Conservation (phyloP, 1,140 invertebrate genomes). For the Notospermus geniculatus region DNA sequence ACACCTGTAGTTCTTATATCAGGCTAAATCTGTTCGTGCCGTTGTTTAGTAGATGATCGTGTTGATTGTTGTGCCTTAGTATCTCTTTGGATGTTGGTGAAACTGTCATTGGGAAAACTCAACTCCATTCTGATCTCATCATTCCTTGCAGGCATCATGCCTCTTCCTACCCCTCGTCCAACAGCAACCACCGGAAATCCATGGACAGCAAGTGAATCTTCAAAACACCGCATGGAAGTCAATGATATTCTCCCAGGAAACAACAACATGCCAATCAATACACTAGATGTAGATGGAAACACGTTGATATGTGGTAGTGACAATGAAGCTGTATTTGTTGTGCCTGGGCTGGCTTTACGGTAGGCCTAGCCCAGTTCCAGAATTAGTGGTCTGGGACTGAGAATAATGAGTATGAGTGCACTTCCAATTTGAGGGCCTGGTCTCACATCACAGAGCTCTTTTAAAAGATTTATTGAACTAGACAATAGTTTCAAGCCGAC, state of each 20-base stretch:
- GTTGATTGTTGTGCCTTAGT: too few species aligned
- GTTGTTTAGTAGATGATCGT: too few species aligned
- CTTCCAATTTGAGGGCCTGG: too few species aligned
- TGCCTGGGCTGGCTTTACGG: conserved; percentile 18
- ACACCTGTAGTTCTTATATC: too few species aligned
- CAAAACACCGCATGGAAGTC: conserved; percentile 70
- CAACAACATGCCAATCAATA: conserved; percentile 72
- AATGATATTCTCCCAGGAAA: conserved; percentile 65
- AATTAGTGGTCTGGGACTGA: too few species aligned
- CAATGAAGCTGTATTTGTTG: conserved; percentile 62
- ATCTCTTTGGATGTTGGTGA: not conserved
- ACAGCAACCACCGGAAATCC: conserved; percentile 26
- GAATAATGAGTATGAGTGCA: too few species aligned
- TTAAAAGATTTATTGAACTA: too few species aligned
- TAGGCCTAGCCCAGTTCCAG: not conserved
- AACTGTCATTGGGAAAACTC: not conserved
- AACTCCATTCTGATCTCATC: not conserved
- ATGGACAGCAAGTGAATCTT: conserved; percentile 67
- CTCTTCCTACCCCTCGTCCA: not conserved
- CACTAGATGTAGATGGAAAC: conserved; percentile 70
- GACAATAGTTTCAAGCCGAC: too few species aligned
- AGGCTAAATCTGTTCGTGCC: too few species aligned
- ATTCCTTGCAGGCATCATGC: too few species aligned
- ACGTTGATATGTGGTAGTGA: conserved; percentile 76
- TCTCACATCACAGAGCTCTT: too few species aligned